Conservation (phyloP, 2,113 vertebrate genomes). For the Ascaphus truei region DNA sequence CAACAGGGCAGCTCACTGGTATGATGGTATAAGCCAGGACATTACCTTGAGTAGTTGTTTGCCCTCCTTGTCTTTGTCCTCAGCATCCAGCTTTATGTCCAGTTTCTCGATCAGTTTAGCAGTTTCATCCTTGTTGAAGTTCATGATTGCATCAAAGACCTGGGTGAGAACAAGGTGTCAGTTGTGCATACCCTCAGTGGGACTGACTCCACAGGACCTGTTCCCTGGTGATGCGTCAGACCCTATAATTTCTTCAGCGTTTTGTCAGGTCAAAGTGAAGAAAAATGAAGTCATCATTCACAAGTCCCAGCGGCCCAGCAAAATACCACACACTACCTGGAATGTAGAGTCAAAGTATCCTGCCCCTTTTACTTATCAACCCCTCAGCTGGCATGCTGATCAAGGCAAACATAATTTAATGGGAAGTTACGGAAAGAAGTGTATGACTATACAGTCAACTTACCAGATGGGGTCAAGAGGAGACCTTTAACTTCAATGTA, state of each 20-base stretch:
- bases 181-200: too few relatives aligned
- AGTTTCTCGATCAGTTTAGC: slow-evolving; percentile 85
- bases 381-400: too few relatives aligned
- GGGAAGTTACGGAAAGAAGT: too few relatives aligned
- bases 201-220: too few relatives aligned
- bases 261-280: slow-evolving; percentile 86
- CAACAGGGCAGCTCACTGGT: too few relatives aligned
- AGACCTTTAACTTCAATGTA: too few relatives aligned
- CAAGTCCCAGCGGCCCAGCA: neutral
- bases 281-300: slow-evolving; percentile 77
- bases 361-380: too few relatives aligned
- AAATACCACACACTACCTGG: too few relatives aligned
- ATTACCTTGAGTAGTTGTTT: slow-evolving; percentile 85
- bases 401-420: too few relatives aligned
- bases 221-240: slow-evolving; percentile 69
- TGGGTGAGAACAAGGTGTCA: slow-evolving; percentile 16
- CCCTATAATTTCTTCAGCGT: slow-evolving; percentile 63
- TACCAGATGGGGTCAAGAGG: too few relatives aligned
- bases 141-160: slow-evolving; percentile 94
- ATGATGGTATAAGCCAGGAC: rapidly evolving
- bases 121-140: slow-evolving; percentile 85
- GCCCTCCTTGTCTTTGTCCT: slow-evolving; percentile 90
- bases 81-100: slow-evolving; percentile 84
- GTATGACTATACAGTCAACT: too few relatives aligned
- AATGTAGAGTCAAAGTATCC: too few relatives aligned